Percentiles rank a stretch among this genome's conserved stretches.
These are phyloP conservation scores for Carcharodon carcharias DNA, from an alignment of 2,797 vertebrate genomes.

Conservation along the genomic window DNA sequence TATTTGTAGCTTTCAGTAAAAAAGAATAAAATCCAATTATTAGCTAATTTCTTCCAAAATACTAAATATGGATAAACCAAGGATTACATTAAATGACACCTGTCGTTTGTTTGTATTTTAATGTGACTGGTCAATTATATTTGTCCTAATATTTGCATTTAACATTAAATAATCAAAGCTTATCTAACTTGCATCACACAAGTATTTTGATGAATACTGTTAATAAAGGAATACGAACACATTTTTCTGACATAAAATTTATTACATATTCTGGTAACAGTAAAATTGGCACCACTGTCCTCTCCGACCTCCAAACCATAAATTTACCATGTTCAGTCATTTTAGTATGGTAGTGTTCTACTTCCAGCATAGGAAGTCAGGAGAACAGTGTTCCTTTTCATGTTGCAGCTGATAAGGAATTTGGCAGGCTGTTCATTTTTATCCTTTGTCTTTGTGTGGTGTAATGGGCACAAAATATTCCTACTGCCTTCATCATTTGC, in stretches of 20 bases:
- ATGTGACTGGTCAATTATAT: background rate
- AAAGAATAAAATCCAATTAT: background rate
- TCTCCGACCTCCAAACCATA: background rate
- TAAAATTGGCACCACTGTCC: background rate
- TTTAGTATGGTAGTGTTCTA: background rate
- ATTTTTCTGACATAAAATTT: background rate
- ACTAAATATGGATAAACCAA: background rate
- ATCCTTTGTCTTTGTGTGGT: background rate
- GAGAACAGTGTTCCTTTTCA: background rate
- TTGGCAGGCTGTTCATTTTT: slow-evolving; percentile 21
- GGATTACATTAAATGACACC: background rate
- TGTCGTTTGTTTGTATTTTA: background rate
- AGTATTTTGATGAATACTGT: background rate
- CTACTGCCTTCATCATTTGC: background rate
- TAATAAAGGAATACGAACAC: background rate
- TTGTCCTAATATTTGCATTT: background rate
- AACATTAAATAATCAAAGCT: background rate
- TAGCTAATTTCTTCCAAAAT: background rate
- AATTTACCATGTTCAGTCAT: background rate
- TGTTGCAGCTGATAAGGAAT: slow-evolving; percentile 24
- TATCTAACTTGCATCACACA: background rate
- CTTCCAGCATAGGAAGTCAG: background rate
- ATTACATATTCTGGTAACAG: background rate
- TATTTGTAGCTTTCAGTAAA: background rate
- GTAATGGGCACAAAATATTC: background rate